These are phyloP conservation scores for Barnardius zonarius DNA, from an alignment of 2,113 vertebrate genomes.

Conservation along the genomic window DNA sequence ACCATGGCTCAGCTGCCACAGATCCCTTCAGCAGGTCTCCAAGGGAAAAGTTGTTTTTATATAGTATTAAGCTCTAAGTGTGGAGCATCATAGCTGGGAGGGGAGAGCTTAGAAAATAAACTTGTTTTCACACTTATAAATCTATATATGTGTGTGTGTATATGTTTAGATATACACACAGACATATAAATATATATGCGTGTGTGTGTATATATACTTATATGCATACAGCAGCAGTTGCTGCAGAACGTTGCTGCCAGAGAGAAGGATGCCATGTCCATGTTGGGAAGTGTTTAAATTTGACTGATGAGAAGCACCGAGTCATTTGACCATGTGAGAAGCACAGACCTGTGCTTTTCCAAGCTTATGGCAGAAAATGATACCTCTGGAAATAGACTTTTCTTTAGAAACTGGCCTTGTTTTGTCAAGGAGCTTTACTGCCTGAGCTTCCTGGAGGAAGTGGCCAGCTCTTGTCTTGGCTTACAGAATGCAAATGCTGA, in stretches of 20 bases:
- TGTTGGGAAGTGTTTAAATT: not conserved
- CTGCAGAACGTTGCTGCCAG: not conserved
- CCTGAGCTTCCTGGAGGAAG: not conserved
- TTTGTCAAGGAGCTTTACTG: not conserved
- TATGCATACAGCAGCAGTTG: not conserved
- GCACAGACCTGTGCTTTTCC: not conserved
- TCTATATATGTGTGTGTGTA: not conserved
- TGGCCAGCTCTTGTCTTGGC: not conserved
- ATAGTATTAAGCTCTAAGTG: not conserved
- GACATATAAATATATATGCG: not conserved
- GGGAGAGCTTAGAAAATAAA: not conserved
- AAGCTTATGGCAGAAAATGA: not conserved
- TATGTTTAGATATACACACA: not conserved
- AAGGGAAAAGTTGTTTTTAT: not conserved
- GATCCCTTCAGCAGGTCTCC: not conserved
- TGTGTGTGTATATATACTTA: not conserved
- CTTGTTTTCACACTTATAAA: not conserved
- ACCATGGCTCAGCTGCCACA: rapidly evolving
- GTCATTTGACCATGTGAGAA: not conserved
- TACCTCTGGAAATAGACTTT: not conserved
- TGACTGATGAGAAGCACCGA: not conserved
- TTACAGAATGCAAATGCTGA: not conserved
- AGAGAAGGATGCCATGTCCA: not conserved
- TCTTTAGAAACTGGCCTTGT: not conserved
- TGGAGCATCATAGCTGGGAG: not conserved